Evolutionary conservation across 2,113 vertebrate genomes (phyloP).

Genomic region (Charadrius vociferus): DNA sequence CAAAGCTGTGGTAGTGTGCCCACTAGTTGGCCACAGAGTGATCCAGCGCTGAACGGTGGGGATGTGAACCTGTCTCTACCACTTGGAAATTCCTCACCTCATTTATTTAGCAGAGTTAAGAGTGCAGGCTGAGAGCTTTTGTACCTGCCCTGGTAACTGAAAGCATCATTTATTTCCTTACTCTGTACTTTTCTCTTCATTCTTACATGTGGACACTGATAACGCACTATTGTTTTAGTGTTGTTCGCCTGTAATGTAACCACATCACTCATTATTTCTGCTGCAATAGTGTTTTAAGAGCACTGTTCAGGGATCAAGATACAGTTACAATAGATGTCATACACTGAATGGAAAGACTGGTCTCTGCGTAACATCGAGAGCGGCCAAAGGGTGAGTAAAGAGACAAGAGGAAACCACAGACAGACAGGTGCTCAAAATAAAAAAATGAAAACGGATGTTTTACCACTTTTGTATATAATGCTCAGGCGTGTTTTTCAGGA

Average conservation of each 20-base stretch:
- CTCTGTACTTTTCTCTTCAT: not conserved
- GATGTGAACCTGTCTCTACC: not conserved
- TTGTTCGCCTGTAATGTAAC: not conserved
- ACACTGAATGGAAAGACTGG: not conserved
- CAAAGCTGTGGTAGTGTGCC: not conserved
- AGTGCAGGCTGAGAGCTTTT: not conserved
- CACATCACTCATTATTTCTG: not conserved
- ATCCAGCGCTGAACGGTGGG: fast-evolving
- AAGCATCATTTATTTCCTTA: not conserved
- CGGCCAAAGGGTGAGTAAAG: not conserved
- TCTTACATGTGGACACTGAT: not conserved
- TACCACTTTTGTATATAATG: not conserved
- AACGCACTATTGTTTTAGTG: not conserved
- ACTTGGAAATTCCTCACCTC: not conserved
- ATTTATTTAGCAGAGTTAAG: not conserved
- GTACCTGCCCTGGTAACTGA: not conserved
- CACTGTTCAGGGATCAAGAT: not conserved
- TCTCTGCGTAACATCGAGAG: not conserved
- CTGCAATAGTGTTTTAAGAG: not conserved
- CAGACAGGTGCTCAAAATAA: not conserved
- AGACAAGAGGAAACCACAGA: not conserved
- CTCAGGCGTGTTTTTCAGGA: not conserved
- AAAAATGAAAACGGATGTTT: not conserved
- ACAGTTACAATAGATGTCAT: not conserved
- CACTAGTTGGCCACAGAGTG: not conserved